Evolutionary conservation across 2,888 invertebrate genomes (phyloP).

Genomic region (Polydrusus pterygomalis): DNA sequence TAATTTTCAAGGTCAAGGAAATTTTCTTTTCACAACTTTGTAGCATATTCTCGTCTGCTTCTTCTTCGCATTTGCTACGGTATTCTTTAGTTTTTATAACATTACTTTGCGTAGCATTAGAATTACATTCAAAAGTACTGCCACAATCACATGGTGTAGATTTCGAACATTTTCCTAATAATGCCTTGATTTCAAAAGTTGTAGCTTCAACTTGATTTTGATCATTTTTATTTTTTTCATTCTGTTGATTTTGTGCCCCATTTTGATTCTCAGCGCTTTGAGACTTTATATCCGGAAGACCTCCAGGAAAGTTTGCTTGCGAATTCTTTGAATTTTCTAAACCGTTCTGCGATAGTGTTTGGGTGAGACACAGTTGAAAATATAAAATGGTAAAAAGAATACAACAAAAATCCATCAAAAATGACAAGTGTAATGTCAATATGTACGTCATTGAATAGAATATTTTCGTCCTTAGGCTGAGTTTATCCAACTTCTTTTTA

Average conservation of each 20-base stretch:
- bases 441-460: background rate
- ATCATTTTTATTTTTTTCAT: background rate
- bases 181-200: constrained; percentile 65
- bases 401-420: constrained; percentile 1
- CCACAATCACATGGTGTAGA: constrained; percentile 40
- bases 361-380: background rate
- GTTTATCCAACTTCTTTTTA: too few species aligned
- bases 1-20: constrained; percentile 67
- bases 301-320: background rate
- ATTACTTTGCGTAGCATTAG: constrained; percentile 20
- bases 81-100: constrained; percentile 37
- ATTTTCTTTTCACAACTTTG: constrained; percentile 61
- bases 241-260: background rate
- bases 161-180: constrained; percentile 63
- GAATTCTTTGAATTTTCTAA: background rate
- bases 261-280: background rate
- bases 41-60: constrained; percentile 50
- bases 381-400: background rate
- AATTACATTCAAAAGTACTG: constrained; percentile 34
- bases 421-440: background rate
- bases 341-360: background rate
- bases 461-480: too few species aligned
- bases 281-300: background rate
- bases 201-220: constrained; percentile 52
- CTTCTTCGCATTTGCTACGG: constrained; percentile 47